phyloP scores from a whole-genome alignment of 2,797 vertebrate species.

The Darevskia mixta region DNA sequence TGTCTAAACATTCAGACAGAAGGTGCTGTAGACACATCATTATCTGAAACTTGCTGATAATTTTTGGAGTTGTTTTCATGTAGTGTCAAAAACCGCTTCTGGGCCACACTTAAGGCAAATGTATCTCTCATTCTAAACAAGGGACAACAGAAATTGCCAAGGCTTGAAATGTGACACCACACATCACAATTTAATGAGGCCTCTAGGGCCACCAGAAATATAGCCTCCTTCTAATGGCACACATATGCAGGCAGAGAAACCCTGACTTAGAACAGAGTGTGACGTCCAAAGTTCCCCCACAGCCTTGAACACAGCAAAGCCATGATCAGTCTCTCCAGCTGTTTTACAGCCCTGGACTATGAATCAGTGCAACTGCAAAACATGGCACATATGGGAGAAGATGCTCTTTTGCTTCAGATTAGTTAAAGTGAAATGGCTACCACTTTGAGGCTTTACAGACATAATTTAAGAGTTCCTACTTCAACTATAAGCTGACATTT shows the following conservation, averaged over 20 bases:
- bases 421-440: background rate
- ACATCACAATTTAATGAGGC: slow-evolving; percentile 75
- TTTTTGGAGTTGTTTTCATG: slow-evolving; percentile 40
- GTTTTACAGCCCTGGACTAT: slow-evolving; percentile 19
- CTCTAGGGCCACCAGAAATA: slow-evolving; percentile 64
- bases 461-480: background rate
- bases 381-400: background rate
- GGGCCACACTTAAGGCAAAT: slow-evolving; percentile 59
- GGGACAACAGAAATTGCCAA: slow-evolving; percentile 51
- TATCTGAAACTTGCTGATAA: background rate
- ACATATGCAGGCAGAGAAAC: slow-evolving; percentile 20
- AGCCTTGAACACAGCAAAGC: slow-evolving; percentile 62
- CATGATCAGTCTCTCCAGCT: slow-evolving; percentile 40
- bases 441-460: background rate
- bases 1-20: slow-evolving; percentile 18
- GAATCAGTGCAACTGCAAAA: background rate
- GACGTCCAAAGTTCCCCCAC: slow-evolving; percentile 66
- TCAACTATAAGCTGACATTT: background rate
- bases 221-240: slow-evolving; percentile 49
- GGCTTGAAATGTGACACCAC: slow-evolving; percentile 69
- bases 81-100: slow-evolving; percentile 44
- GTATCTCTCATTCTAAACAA: slow-evolving; percentile 67
- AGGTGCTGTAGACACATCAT: background rate
- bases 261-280: slow-evolving; percentile 48
- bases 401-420: background rate